These are phyloP conservation scores for Poeciliopsis retropinna DNA, from an alignment of 2,113 vertebrate genomes.

Conservation along the genomic window DNA sequence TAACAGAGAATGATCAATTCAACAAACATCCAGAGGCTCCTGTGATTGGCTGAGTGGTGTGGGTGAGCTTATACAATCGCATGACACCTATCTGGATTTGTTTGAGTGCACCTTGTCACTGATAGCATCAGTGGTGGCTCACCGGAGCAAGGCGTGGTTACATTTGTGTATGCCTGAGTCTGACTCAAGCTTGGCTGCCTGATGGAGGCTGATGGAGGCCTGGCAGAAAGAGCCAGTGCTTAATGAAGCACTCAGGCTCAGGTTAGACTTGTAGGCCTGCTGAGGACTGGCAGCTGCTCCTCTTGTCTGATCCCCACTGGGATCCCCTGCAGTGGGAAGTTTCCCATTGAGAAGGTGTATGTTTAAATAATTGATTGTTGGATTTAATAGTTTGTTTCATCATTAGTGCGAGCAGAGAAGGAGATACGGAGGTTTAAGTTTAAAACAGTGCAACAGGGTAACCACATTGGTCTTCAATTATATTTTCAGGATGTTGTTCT, in stretches of 20 bases:
- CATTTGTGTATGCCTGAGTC: not conserved
- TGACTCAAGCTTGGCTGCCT: constrained; percentile 5
- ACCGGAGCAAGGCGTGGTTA: not conserved
- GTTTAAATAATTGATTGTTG: constrained; percentile 76
- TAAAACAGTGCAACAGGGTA: not conserved
- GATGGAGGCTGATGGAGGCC: constrained; percentile 28
- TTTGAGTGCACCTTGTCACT: not conserved
- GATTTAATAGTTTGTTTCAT: constrained; percentile 64
- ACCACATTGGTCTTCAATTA: not conserved
- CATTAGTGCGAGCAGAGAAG: constrained; percentile 24
- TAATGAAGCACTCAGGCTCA: constrained; percentile 60
- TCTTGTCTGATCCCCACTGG: constrained; percentile 76
- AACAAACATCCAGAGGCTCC: constrained; percentile 32
- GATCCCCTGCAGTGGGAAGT: constrained; percentile 67
- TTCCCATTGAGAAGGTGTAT: constrained; percentile 70
- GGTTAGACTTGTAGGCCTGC: constrained; percentile 39
- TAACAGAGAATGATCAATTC: constrained; percentile 41
- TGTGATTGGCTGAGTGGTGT: not conserved
- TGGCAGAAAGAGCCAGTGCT: constrained; percentile 45
- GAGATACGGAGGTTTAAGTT: constrained; percentile 3
- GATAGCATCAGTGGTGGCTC: not conserved
- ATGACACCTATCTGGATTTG: not conserved
- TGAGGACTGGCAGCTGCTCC: constrained; percentile 75
- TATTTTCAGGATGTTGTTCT: not conserved
- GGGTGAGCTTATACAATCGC: not conserved